These are phyloP conservation scores for Otus sunia DNA, from an alignment of 2,113 vertebrate genomes.

Conservation along the genomic window DNA sequence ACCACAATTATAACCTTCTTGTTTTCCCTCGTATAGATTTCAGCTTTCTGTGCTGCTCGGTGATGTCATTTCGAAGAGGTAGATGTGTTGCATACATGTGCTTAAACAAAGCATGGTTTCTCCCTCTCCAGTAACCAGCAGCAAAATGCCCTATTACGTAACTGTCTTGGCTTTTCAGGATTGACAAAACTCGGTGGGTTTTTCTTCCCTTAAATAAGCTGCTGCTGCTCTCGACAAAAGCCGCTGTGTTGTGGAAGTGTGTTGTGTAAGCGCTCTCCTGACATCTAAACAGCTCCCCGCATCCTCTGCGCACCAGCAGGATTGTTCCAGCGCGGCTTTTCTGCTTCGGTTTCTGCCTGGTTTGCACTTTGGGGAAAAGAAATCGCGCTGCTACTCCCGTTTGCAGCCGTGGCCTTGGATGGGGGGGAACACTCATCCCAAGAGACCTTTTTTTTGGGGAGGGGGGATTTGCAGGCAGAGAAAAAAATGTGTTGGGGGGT, in stretches of 20 bases:
- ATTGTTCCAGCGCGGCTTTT: background rate
- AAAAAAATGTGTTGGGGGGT: background rate
- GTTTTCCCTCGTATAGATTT: constrained; percentile 61
- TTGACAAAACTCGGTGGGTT: background rate
- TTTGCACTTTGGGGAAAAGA: background rate
- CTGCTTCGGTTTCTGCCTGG: background rate
- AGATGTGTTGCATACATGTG: constrained; percentile 19
- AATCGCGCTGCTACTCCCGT: background rate
- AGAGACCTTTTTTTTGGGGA: rapidly evolving
- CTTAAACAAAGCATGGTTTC: constrained; percentile 39
- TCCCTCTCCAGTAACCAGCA: background rate
- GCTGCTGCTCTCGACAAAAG: background rate
- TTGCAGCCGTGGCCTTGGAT: background rate
- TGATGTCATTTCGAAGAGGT: constrained; percentile 64
- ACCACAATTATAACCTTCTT: background rate
- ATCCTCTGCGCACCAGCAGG: background rate
- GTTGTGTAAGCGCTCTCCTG: background rate
- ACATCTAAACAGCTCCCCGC: background rate
- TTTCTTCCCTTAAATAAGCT: background rate
- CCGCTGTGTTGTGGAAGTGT: background rate
- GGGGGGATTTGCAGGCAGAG: background rate
- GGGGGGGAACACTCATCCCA: background rate
- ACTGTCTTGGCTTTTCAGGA: background rate
- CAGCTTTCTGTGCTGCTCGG: constrained; percentile 68
- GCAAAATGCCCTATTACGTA: background rate